A percentile compares a stretch with the other conserved stretches of the same genome.
Evolutionary conservation across 2,113 vertebrate species (phyloP).

Genomic region (Plotosus lineatus): DNA sequence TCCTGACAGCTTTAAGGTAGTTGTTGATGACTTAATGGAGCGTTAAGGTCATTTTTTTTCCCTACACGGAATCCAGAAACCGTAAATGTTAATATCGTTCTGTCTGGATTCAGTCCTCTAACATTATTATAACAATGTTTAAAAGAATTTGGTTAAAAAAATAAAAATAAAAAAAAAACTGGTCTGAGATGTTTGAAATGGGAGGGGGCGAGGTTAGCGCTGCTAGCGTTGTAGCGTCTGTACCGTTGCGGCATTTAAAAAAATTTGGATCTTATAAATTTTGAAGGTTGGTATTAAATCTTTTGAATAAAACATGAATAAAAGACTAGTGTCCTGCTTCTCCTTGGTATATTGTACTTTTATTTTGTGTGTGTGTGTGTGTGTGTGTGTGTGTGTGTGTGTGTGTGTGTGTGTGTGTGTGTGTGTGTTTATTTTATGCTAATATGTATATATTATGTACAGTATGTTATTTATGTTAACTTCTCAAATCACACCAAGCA

Average conservation of each 20-base stretch:
- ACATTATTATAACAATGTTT: neutral
- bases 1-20: conserved; percentile 26
- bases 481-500: neutral
- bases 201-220: neutral
- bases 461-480: neutral
- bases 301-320: neutral
- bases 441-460: neutral
- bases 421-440: neutral
- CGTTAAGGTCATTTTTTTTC: conserved; percentile 21
- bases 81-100: conserved; percentile 17
- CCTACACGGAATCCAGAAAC: neutral
- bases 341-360: neutral
- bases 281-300: neutral
- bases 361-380: too few species aligned
- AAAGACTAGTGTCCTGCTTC: neutral
- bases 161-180: neutral
- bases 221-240: neutral
- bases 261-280: neutral
- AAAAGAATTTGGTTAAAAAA: neutral
- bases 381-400: neutral
- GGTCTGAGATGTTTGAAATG: neutral
- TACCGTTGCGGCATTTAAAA: neutral
- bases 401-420: neutral
- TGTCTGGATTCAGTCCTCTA: neutral
- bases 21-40: conserved; percentile 31